Conservation (phyloP, 2,797 vertebrate species). For the Podarcis lilfordi region DNA sequence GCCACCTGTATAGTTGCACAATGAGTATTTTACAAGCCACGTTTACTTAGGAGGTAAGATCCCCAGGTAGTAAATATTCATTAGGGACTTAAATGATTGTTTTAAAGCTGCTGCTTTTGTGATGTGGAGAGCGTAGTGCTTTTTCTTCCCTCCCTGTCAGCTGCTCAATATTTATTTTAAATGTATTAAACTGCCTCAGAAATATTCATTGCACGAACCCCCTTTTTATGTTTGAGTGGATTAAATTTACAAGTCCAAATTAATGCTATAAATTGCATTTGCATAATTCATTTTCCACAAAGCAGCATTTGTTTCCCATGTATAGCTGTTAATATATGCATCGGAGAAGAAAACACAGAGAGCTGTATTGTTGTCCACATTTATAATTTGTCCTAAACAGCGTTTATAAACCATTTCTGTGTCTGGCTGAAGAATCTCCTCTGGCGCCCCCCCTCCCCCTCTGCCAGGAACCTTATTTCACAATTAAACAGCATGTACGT, state of each 20-base stretch:
- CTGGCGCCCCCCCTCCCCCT: neutral
- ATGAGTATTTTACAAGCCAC: slow-evolving; percentile 65
- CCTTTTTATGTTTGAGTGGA: slow-evolving; percentile 72
- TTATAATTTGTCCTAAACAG: slow-evolving; percentile 70
- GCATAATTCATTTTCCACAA: slow-evolving; percentile 74
- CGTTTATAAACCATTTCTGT: slow-evolving; percentile 61
- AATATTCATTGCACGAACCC: slow-evolving; percentile 77
- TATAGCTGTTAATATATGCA: slow-evolving; percentile 70
- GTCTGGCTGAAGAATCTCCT: neutral
- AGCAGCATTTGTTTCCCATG: slow-evolving; percentile 69
- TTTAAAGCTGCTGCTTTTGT: slow-evolving; percentile 74
- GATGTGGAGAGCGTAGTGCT: slow-evolving; percentile 63
- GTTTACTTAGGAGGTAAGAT: slow-evolving; percentile 70
- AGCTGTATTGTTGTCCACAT: slow-evolving; percentile 41
- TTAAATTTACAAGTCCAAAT: slow-evolving; percentile 76
- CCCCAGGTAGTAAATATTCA: slow-evolving; percentile 74
- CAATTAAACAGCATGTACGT: slow-evolving; percentile 48
- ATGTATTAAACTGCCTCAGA: slow-evolving; percentile 72
- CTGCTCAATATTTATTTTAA: slow-evolving; percentile 79
- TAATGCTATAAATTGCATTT: slow-evolving; percentile 80
- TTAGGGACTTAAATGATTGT: slow-evolving; percentile 69
- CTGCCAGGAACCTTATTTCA: slow-evolving; percentile 45
- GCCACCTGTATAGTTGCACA: slow-evolving; percentile 45
- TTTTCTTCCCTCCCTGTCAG: slow-evolving; percentile 52
- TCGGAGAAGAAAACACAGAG: slow-evolving; percentile 66